phyloP scores from a whole-genome alignment of 2,797 vertebrate genomes.

The Chiloscyllium punctatum region DNA sequence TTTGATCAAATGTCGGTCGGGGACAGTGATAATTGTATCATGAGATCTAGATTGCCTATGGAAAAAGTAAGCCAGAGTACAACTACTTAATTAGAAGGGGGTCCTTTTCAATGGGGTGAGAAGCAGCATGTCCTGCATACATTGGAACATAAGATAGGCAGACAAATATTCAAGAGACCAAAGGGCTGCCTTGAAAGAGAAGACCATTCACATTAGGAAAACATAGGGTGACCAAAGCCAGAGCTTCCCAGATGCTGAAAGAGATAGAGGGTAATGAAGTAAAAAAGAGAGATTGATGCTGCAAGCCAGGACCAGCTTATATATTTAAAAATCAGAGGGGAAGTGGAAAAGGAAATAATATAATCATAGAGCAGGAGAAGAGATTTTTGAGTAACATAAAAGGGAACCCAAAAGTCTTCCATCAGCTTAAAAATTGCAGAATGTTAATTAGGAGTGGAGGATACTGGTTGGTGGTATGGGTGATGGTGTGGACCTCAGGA shows the following conservation, averaged over 20 bases:
- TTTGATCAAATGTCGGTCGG: no score
- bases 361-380: no score
- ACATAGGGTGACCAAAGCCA: background rate
- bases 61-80: no score
- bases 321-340: background rate
- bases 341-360: background rate
- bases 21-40: no score
- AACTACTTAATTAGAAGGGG: no score
- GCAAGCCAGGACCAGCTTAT: no score
- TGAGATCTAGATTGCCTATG: no score
- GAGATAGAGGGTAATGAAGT: background rate
- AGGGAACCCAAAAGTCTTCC: no score
- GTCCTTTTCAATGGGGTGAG: background rate
- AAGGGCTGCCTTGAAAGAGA: background rate
- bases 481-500: background rate
- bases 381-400: background rate
- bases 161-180: background rate
- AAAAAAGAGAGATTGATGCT: background rate
- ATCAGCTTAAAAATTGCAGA: background rate
- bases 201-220: background rate
- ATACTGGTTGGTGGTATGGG: no score
- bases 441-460: background rate
- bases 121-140: background rate
- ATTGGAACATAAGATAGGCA: background rate
- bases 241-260: background rate